These are phyloP conservation scores for Pollachius pollachius DNA, from an alignment of 2,113 vertebrate species.

Conservation along the genomic window DNA sequence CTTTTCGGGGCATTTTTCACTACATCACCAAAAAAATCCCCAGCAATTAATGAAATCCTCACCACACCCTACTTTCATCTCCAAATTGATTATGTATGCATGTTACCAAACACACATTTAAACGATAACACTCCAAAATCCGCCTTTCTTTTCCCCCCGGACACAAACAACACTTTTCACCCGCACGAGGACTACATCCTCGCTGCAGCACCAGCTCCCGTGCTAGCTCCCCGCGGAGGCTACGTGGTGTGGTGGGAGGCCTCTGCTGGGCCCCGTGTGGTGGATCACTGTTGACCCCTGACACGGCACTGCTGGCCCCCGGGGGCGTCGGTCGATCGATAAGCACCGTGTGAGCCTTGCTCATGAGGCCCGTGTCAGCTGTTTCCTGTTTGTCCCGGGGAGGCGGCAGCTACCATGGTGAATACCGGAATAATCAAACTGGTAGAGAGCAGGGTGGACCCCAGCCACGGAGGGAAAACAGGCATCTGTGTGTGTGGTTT, in stretches of 20 bases:
- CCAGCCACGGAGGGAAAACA: slow-evolving; percentile 24
- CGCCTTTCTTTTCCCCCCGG: no score
- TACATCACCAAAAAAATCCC: background rate
- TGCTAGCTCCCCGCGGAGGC: no score
- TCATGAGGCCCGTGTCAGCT: slow-evolving; percentile 61
- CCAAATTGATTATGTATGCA: background rate
- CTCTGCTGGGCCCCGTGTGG: background rate
- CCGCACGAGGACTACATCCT: no score
- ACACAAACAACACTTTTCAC: no score
- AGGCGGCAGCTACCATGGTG: slow-evolving; percentile 30
- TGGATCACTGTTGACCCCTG: slow-evolving; percentile 43
- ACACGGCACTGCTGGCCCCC: slow-evolving; percentile 33
- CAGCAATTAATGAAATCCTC: background rate
- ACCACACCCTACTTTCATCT: background rate
- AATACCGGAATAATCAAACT: slow-evolving; percentile 26
- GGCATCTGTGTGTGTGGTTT: slow-evolving; percentile 24
- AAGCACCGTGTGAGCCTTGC: slow-evolving; percentile 65
- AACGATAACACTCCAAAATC: no score
- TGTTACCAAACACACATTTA: no score
- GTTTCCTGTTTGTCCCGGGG: slow-evolving; percentile 61
- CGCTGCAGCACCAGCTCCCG: no score
- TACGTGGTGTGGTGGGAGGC: no score
- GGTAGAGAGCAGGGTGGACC: slow-evolving; percentile 14
- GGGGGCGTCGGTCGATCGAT: slow-evolving; percentile 58
- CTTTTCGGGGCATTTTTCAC: slow-evolving; percentile 6